Base-by-base conservation (phyloP, 2,888 invertebrate genomes). In the Luffia ferchaultella region DNA sequence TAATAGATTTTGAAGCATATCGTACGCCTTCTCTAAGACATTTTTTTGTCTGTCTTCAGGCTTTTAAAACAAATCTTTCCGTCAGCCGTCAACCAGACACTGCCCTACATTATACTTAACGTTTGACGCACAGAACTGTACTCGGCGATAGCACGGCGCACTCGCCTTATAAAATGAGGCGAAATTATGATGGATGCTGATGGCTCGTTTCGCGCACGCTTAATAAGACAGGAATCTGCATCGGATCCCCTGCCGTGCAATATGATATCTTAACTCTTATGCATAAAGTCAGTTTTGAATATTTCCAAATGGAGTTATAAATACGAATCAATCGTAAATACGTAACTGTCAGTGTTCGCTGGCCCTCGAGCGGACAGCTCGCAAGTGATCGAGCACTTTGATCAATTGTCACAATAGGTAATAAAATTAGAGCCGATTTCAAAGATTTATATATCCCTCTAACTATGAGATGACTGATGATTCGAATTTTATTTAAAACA, bases 131-230 rank as follows among this genome's bases (percentile, higher is more conserved):
- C 5, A 30, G 5, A 3, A 12, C 30, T 30, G 30, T 12, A 30
- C 30, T n/a, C 30, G 30, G 30, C 30, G 30, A 3, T 3, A 12
- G 30, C 30, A 30, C 30, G 48, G 45, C 45, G 48, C 45, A 40
- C 48, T 18, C n/a, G 49, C 70, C 71, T 77, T 77, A 77, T 73
- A 76, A 73, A 71, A 50, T 50, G 50, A 50, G 42, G 42, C 50
- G 45, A 73, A 80, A 80, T 80, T 79, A 78, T 80, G 82, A 82
- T 82, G 76, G 76, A 80, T 80, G 76, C 71, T 76, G 76, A 79
- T 77, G 75, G 67, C 70, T 70, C 67, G 76, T 73, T 70, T 66
- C 71, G 64, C 68, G 67, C 71, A 64, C 68, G 67, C 67, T 75
- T 77, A 80, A 77, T 79, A 76, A 79, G 76, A 72, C 72, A 64